These are phyloP conservation scores for Fregetta grallaria DNA, from an alignment of 2,113 vertebrate genomes.

Conservation along the genomic window DNA sequence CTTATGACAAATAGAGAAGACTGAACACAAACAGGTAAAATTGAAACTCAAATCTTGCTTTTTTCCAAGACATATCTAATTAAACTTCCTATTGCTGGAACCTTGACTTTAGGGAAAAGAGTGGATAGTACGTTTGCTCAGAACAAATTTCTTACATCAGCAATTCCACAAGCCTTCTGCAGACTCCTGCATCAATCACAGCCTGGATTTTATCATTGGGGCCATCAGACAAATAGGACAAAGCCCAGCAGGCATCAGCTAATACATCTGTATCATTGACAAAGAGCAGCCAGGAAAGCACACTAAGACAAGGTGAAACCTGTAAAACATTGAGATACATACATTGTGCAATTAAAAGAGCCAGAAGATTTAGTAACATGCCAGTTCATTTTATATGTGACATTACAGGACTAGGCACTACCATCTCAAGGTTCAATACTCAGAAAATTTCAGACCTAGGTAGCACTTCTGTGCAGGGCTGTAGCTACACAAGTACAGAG, in stretches of 20 bases:
- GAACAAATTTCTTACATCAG: slow-evolving; percentile 84
- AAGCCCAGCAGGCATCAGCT: slow-evolving; percentile 97
- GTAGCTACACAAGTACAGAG: background rate
- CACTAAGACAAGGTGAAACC: slow-evolving; percentile 96
- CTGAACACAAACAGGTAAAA: background rate
- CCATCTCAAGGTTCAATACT: background rate
- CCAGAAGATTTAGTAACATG: background rate
- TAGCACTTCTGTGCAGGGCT: background rate
- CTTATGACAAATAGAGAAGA: background rate
- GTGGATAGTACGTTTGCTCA: background rate
- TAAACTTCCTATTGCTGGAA: background rate
- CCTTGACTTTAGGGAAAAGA: background rate
- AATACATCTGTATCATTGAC: slow-evolving; percentile 95
- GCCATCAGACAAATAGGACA: slow-evolving; percentile 95
- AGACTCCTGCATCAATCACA: slow-evolving; percentile 97
- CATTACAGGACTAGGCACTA: background rate
- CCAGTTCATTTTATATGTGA: background rate
- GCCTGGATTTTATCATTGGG: slow-evolving; percentile 99
- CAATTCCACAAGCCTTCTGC: slow-evolving; percentile 94
- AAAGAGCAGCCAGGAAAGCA: slow-evolving; percentile 96
- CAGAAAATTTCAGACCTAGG: background rate
- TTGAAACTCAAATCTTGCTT: background rate
- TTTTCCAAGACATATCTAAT: background rate
- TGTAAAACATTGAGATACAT: slow-evolving; percentile 56
- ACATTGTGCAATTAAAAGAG: background rate